Percentiles rank a stretch among this genome's conserved stretches.
Evolutionary conservation across 2,888 invertebrate species (phyloP).

Genomic region (Cephus pulcher): DNA sequence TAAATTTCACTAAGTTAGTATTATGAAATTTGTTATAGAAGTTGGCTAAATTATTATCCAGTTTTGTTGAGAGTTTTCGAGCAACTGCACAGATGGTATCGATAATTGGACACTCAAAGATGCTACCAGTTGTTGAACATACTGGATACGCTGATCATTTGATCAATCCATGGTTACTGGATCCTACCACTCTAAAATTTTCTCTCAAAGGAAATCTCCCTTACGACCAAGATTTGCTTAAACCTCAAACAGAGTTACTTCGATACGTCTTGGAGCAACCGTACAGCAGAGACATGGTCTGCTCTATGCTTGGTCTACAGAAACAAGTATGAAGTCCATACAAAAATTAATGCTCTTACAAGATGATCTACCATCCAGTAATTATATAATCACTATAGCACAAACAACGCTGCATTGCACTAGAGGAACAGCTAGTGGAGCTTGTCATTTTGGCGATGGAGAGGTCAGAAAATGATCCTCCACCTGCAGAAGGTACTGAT

Average conservation of each 20-base stretch:
- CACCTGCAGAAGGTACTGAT: constrained; percentile 71
- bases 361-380: background rate
- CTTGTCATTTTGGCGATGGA: constrained; percentile 93
- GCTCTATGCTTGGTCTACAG: constrained; percentile 92
- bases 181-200: constrained; percentile 83
- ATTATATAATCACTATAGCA: constrained; percentile 67
- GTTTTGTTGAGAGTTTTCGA: constrained; percentile 93
- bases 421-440: constrained; percentile 94
- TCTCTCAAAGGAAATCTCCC: constrained; percentile 82
- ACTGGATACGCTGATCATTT: constrained; percentile 91
- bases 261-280: constrained; percentile 94
- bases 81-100: constrained; percentile 96
- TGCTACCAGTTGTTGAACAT: constrained; percentile 95
- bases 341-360: constrained; percentile 3
- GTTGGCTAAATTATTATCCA: constrained; percentile 85
- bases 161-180: constrained; percentile 93
- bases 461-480: constrained; percentile 79
- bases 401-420: constrained; percentile 86
- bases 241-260: constrained; percentile 89
- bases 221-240: constrained; percentile 86
- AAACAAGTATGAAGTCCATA: constrained; percentile 75
- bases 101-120: constrained; percentile 88
- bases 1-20: background rate
- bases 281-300: constrained; percentile 96
- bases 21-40: constrained; percentile 70